These are phyloP conservation scores for Bufo gargarizans DNA, from an alignment of 2,113 vertebrate genomes.

Conservation along the genomic window DNA sequence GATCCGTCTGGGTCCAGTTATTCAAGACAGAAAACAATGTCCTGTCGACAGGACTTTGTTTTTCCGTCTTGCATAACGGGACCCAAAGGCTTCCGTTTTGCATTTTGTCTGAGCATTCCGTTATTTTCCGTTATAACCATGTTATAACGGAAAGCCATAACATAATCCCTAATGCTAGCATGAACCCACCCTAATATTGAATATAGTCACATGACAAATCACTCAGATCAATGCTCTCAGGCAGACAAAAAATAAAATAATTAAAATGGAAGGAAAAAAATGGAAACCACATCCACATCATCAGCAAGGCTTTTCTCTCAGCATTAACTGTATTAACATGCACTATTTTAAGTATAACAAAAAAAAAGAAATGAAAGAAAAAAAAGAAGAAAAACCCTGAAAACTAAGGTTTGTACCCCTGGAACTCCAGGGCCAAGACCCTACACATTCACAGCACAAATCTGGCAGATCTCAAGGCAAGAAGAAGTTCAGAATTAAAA, in stretches of 20 bases:
- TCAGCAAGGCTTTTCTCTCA: constrained; percentile 75
- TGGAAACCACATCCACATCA: constrained; percentile 84
- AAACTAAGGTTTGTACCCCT: constrained; percentile 64
- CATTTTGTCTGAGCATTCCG: too few relatives aligned
- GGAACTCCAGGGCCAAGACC: constrained; percentile 60
- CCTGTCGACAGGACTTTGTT: too few relatives aligned
- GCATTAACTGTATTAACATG: constrained; percentile 64
- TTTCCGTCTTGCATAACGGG: too few relatives aligned
- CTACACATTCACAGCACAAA: constrained; percentile 81
- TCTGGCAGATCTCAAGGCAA: constrained; percentile 83
- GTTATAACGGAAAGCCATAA: too few relatives aligned
- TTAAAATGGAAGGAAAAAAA: constrained; percentile 57
- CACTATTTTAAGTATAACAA: constrained; percentile 58
- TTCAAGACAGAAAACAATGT: too few relatives aligned
- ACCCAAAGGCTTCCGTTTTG: too few relatives aligned
- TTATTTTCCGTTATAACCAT: too few relatives aligned
- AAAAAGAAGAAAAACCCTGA: constrained; percentile 56
- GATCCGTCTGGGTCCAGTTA: too few relatives aligned
- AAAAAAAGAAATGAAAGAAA: background rate
- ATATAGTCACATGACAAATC: constrained; percentile 74
- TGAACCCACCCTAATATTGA: constrained; percentile 71
- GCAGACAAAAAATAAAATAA: constrained; percentile 74
- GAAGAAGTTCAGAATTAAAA: constrained; percentile 66
- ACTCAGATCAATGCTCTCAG: constrained; percentile 76
- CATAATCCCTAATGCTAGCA: too few relatives aligned